Conservation (phyloP, 2,113 vertebrate genomes). For the Martes martes region DNA sequence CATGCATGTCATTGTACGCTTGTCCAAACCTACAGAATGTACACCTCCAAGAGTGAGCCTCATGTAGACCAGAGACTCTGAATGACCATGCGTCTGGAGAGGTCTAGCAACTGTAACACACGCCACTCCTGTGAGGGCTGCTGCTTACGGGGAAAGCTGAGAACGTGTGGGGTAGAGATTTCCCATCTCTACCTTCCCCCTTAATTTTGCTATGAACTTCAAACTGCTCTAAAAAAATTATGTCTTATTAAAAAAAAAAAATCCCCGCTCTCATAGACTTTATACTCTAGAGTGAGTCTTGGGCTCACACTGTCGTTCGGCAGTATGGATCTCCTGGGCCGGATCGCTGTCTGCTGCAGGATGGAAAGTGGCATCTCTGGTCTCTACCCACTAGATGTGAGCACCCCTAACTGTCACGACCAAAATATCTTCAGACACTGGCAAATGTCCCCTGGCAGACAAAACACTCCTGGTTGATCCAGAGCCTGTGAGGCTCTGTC, state of each 20-base stretch:
- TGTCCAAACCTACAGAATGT: neutral
- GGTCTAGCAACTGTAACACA: neutral
- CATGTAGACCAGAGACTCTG: too few species aligned
- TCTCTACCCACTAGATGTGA: neutral
- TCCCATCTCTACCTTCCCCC: neutral
- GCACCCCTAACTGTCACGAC: neutral
- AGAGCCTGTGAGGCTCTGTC: neutral
- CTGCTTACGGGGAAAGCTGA: neutral
- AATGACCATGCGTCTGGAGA: too few species aligned
- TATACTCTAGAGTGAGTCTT: neutral
- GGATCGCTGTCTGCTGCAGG: neutral
- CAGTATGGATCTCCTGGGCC: neutral
- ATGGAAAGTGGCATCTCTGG: too few species aligned
- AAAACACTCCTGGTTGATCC: neutral
- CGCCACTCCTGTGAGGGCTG: fast-evolving
- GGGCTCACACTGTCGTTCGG: neutral
- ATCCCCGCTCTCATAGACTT: neutral
- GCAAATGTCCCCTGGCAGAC: neutral
- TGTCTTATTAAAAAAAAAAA: neutral
- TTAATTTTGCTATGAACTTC: neutral
- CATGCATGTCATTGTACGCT: too few species aligned
- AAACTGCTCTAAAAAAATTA: neutral
- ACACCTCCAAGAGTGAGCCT: neutral
- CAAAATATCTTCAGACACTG: neutral
- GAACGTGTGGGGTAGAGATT: neutral